Percentiles rank a stretch among this genome's conserved stretches.
phyloP scores from a whole-genome alignment of 2,888 invertebrate species.

The Zootermopsis nevadensis region DNA sequence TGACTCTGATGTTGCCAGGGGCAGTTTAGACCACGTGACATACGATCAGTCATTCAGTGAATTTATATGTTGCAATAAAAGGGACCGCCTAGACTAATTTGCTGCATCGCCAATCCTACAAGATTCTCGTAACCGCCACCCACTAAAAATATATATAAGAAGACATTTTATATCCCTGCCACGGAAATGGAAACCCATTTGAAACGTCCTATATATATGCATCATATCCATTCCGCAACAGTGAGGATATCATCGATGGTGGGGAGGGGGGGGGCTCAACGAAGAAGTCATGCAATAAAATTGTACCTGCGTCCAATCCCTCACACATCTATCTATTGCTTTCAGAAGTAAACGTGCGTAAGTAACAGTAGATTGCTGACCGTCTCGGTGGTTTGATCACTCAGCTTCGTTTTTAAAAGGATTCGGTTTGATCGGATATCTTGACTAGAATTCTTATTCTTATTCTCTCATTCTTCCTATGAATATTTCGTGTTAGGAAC shows the following conservation, averaged over 20 bases:
- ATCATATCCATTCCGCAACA: slow-evolving; percentile 4
- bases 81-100: background rate
- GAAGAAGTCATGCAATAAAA: slow-evolving; percentile 20
- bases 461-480: too few relatives aligned
- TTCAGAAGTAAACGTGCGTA: background rate
- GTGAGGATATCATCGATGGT: slow-evolving; percentile 19
- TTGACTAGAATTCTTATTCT: too few relatives aligned
- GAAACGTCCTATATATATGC: background rate
- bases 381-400: too few relatives aligned
- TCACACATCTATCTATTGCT: background rate
- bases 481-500: too few relatives aligned
- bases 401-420: too few relatives aligned
- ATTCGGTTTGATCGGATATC: too few relatives aligned
- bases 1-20: too few relatives aligned
- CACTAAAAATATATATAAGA: slow-evolving; percentile 43
- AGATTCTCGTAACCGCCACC: too few relatives aligned
- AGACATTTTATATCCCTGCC: slow-evolving; percentile 49
- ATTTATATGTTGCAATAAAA: background rate
- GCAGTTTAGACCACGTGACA: background rate
- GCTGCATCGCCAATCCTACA: slow-evolving; percentile 28
- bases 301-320: background rate
- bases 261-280: background rate
- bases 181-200: slow-evolving; percentile 52
- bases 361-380: background rate
- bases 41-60: background rate